Evolutionary conservation across 2,797 vertebrate genomes (phyloP), one percentile per base, ranked within the genome.

Genomic region (Cirrhinus molitorella): DNA sequence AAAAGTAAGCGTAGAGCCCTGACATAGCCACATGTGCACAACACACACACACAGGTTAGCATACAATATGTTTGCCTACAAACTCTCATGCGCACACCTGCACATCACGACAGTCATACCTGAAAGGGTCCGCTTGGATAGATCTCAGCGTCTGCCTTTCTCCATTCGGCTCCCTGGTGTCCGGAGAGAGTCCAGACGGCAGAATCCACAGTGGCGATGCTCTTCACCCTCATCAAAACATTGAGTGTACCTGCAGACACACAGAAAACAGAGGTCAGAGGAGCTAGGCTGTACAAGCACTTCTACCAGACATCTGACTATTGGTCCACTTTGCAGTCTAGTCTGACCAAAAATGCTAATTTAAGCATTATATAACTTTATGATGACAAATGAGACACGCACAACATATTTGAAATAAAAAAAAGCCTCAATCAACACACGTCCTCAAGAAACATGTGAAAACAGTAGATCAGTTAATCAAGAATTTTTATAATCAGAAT

Each of bases 51-150:
- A 23, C 16, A n/a, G 8, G 9, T 40, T 40, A 8, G 37, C 37
- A 40, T 55, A 55, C 53, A 55, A 55, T 55, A 21, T 55, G 21
- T 55, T n/a, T n/a, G 12, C 19, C 25, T n/a, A 3, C 45, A 82
- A 23, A 55, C 55, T 51, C 40, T 37, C 47, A 55, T 12, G 2
- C 9, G 40, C 61, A 79, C 53, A 68, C 12, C 17, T 31, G 2
- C 45, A 78, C 66, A 80, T 84, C 83, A 87, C 88, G 89, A 88
- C 81, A 91, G 9, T n/a, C 45, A 81, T 92, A 99, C 98, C 97
- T 99, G 98, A 91, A 99, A 99, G 12, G 97, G 96, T 76, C 97
- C 97, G 0, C 95, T 96, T 0, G 98, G 97, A 88, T 94, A 97
- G 90, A 98, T 95, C 87, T 96, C 95, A 72, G 98, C 93, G 0